These are phyloP conservation scores for Tuta absoluta DNA, from an alignment of 2,888 invertebrate species.

Conservation along the genomic window DNA sequence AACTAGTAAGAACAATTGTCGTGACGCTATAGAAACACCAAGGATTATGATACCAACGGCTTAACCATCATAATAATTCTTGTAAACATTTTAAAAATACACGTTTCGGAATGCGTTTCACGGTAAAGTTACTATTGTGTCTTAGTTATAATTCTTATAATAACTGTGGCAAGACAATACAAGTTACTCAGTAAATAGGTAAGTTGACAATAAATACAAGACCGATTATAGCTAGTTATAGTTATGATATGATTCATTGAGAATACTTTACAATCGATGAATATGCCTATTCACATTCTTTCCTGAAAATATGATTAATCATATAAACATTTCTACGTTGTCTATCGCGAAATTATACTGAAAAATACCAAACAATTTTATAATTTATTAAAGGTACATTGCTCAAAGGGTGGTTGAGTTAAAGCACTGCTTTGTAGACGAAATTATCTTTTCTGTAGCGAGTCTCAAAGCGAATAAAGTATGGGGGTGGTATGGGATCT, in stretches of 20 bases:
- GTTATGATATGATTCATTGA: neutral
- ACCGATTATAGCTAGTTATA: slow-evolving; percentile 1
- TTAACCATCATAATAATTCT: slow-evolving; percentile 36
- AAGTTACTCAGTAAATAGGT: neutral
- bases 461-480: too few species aligned
- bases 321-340: neutral
- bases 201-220: neutral
- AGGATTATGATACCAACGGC: slow-evolving; percentile 44
- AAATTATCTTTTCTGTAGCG: neutral
- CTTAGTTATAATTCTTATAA: neutral
- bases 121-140: slow-evolving; percentile 17
- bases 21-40: slow-evolving; percentile 41
- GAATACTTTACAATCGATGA: neutral
- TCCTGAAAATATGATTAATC: neutral
- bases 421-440: neutral
- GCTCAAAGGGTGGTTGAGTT: too few species aligned
- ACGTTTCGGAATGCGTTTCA: neutral
- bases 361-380: neutral
- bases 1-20: slow-evolving; percentile 30
- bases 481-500: too few species aligned
- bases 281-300: neutral
- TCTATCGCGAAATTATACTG: neutral
- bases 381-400: too few species aligned
- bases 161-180: slow-evolving; percentile 16
- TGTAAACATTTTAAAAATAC: slow-evolving; percentile 1